A percentile compares a stretch with the other conserved stretches of the same genome.
These are phyloP conservation scores for Thermophis baileyi DNA, from an alignment of 2,113 vertebrate species.

Conservation along the genomic window DNA sequence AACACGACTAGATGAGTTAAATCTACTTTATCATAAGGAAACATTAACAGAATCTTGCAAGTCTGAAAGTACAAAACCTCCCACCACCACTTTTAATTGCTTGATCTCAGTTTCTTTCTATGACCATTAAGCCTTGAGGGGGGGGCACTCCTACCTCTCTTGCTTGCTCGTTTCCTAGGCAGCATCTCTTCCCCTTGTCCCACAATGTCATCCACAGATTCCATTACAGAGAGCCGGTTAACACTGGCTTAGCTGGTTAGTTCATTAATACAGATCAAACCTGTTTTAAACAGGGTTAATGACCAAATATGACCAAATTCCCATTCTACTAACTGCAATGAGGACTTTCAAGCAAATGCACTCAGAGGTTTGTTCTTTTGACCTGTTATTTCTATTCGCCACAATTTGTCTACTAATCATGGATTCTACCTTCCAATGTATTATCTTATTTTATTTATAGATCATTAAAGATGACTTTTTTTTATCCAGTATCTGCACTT, in stretches of 20 bases:
- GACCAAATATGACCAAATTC: background rate
- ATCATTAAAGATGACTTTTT: background rate
- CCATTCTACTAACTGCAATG: background rate
- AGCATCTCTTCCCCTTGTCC: conserved; percentile 35
- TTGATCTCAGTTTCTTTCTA: background rate
- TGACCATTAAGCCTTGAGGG: background rate
- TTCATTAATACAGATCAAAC: background rate
- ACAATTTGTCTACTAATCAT: background rate
- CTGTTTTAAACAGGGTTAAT: no score
- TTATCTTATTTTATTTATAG: background rate
- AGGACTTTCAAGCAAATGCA: background rate
- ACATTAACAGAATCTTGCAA: background rate
- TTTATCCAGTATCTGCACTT: background rate
- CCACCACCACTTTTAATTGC: background rate
- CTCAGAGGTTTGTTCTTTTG: background rate
- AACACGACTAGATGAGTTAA: background rate
- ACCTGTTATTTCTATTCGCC: background rate
- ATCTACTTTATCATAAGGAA: background rate
- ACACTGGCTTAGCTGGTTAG: background rate
- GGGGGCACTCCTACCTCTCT: background rate
- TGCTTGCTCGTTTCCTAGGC: conserved; percentile 24
- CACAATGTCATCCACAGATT: background rate
- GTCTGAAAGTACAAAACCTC: background rate
- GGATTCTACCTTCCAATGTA: background rate
- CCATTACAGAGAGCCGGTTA: background rate